Conservation (phyloP, 2,888 invertebrate species). For the Teinopalpus imperialis region DNA sequence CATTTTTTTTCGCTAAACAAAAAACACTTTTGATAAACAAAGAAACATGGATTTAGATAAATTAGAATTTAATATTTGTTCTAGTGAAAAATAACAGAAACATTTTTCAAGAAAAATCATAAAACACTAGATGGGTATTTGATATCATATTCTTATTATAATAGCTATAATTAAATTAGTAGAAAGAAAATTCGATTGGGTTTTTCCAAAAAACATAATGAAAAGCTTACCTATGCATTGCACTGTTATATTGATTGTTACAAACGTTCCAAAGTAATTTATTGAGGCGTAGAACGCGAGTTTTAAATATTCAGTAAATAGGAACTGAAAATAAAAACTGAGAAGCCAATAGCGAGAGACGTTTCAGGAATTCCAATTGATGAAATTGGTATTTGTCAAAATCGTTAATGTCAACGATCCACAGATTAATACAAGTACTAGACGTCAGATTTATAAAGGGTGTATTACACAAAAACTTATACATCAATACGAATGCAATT, state of each 20-base stretch:
- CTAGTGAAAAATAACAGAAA: no score
- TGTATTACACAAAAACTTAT: no score
- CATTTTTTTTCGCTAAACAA: conserved; percentile 45
- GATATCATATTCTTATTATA: no score
- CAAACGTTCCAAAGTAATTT: neutral
- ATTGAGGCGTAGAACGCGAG: conserved; percentile 1
- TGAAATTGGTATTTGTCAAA: conserved; percentile 18
- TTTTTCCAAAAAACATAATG: conserved; percentile 13
- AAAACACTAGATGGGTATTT: no score
- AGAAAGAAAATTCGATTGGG: conserved; percentile 3
- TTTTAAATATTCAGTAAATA: conserved; percentile 11
- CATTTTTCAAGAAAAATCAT: no score
- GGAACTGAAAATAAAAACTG: conserved; percentile 9
- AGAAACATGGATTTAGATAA: neutral
- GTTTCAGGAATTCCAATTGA: conserved; percentile 22
- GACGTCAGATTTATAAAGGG: no score
- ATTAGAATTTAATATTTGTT: neutral
- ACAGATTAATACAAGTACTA: conserved; percentile 14
- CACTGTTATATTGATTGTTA: conserved; percentile 13
- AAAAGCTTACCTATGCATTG: conserved; percentile 24
- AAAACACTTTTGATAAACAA: conserved; percentile 5
- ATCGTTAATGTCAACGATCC: conserved; percentile 6
- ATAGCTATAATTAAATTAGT: conserved; percentile 6
- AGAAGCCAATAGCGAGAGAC: conserved; percentile 10
- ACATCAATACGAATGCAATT: no score